Evolutionary conservation across 2,888 invertebrate genomes (phyloP).

Genomic region (Idaea straminata): DNA sequence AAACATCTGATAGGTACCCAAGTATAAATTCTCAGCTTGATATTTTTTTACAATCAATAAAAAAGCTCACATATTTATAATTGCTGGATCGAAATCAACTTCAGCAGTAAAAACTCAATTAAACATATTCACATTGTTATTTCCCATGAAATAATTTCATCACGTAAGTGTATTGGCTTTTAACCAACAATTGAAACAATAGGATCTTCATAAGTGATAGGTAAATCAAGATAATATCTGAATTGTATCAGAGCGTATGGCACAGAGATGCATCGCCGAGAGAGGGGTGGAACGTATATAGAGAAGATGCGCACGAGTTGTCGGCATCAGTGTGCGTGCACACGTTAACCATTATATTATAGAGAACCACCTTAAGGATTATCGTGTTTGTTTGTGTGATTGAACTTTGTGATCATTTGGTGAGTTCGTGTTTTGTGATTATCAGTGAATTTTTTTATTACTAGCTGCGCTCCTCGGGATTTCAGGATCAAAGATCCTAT

Average conservation of each 20-base stretch:
- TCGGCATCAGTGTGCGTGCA: slow-evolving; percentile 42
- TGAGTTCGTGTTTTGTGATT: slow-evolving; percentile 21
- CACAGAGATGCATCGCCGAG: slow-evolving; percentile 21
- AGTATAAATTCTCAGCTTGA: background rate
- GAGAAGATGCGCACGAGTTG: slow-evolving; percentile 46
- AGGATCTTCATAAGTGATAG: slow-evolving; percentile 21
- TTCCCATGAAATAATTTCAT: slow-evolving; percentile 14
- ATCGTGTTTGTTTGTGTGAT: slow-evolving; percentile 14
- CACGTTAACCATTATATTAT: slow-evolving; percentile 15
- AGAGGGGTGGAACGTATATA: slow-evolving; percentile 62
- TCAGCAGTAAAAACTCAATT: background rate
- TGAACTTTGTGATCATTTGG: slow-evolving; percentile 22
- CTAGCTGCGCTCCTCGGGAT: background rate
- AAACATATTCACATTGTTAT: background rate
- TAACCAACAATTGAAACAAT: slow-evolving; percentile 15
- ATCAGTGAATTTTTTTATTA: background rate
- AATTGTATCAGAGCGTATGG: slow-evolving; percentile 18
- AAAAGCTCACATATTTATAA: background rate
- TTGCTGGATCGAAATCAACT: background rate
- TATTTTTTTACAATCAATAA: background rate
- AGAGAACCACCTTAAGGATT: slow-evolving; percentile 2
- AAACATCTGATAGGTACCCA: background rate
- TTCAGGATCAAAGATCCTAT: too few relatives aligned
- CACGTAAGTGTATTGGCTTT: slow-evolving; percentile 3
- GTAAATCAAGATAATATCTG: slow-evolving; percentile 23